Percentiles rank a stretch among this genome's conserved stretches.
Evolutionary conservation across 2,797 vertebrate genomes (phyloP).

Genomic region (Novumbra hubbsi): DNA sequence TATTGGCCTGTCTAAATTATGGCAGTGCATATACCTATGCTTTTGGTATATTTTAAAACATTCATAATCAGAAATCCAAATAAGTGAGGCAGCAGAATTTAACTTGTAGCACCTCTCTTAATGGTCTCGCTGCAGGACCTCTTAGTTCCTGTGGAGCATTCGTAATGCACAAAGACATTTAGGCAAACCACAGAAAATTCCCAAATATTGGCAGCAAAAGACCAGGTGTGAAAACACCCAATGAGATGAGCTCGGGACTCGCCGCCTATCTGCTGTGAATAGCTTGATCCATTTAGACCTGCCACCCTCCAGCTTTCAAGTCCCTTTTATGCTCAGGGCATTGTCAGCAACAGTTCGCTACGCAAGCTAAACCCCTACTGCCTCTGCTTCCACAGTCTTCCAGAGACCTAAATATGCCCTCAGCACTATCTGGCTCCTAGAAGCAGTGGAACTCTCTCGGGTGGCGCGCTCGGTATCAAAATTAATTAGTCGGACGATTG

Average conservation of each 20-base stretch:
- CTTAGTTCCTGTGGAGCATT: no score
- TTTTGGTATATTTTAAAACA: no score
- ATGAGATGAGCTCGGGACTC: neutral
- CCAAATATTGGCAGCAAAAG: no score
- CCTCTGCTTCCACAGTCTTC: neutral
- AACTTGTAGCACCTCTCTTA: no score
- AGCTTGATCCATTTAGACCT: neutral
- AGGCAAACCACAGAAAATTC: no score
- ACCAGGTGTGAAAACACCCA: no score
- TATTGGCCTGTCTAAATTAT: no score
- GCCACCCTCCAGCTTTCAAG: slow-evolving; percentile 22
- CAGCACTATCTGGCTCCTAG: slow-evolving; percentile 4
- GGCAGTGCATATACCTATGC: no score
- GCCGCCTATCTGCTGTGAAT: neutral
- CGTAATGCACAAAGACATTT: no score
- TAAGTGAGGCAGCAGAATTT: no score
- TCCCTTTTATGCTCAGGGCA: slow-evolving; percentile 21
- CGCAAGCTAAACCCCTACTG: neutral
- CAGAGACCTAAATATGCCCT: slow-evolving; percentile 1
- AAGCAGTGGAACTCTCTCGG: slow-evolving; percentile 41
- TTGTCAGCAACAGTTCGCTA: slow-evolving; percentile 1
- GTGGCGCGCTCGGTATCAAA: slow-evolving; percentile 48
- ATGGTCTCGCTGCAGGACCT: no score
- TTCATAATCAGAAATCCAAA: no score
- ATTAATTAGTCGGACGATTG: slow-evolving; percentile 57